Base-by-base conservation (phyloP, 2,888 invertebrate species). In the Lysandra bellargus region DNA sequence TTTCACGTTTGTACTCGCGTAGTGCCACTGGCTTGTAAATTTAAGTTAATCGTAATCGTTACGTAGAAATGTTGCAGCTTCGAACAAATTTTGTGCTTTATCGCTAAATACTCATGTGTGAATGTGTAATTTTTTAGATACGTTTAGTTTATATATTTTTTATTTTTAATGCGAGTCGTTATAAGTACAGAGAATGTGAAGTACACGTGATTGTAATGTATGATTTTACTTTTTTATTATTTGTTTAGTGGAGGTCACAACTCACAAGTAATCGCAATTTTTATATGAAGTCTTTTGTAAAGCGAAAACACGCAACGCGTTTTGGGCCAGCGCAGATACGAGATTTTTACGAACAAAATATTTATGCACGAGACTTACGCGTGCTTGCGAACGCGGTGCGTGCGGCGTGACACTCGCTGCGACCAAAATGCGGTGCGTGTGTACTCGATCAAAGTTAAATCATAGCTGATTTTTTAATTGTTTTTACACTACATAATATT, bases 61-160 rank as follows among this genome's bases (percentile, higher is more conserved):
- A 88, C 86, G 89, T 92, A 91, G 90, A 92, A 91, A 90, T 86
- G 92, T 93, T 91, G 94, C 94, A 94, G 94, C 94, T 94, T 92
- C 87, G 92, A 94, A 90, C 92, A 94, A 93, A 86, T 87, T 89
- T 90, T 90, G 92, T 93, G 94, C 94, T 94, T 94, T 94, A 94
- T 88, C 88, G 93, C 93, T 92, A 91, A 94, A 94, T 94, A 94
- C 94, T 94, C 94, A 94, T 91, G 92, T 90, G 93, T 92, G 91
- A 89, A 93, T 92, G 92, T 91, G 88, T 93, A 90, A 89, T 89
- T 90, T 14, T 90, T 91, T 90, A 90, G 88, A 84, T 85, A 86
- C 88, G 86, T 87, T 89, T 89, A 88, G 88, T 88, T 85, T 88
- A 84, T 90, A 89, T 87, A 86, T 85, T 82, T 85, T 82, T 83